Percentiles rank a stretch among this genome's conserved stretches.
These are phyloP conservation scores for Automeris io DNA, from an alignment of 2,888 invertebrate species.

Conservation along the genomic window DNA sequence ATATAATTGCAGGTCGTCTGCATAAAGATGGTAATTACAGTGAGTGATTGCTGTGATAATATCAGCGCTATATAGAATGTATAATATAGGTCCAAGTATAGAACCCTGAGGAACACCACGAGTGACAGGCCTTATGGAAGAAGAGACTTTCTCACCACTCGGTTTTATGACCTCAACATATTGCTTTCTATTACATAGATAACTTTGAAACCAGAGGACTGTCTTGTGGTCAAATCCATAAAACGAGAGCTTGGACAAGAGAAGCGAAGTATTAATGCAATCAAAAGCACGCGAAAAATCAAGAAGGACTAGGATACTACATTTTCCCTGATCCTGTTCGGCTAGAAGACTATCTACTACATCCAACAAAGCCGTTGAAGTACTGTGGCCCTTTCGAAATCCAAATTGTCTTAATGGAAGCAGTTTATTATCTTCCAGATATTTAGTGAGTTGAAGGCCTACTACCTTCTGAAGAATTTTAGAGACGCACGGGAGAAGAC, in stretches of 20 bases:
- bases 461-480: slow-evolving; percentile 11
- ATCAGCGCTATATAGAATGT: no score
- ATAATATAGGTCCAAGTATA: slow-evolving; percentile 9
- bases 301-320: slow-evolving; percentile 11
- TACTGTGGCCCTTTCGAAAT: no score
- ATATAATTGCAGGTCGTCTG: no score
- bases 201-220: slow-evolving; percentile 15
- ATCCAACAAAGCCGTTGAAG: slow-evolving; percentile 12
- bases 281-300: slow-evolving; percentile 20
- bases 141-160: no score
- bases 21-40: no score
- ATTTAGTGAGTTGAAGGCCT: no score
- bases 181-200: slow-evolving; percentile 10
- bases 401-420: slow-evolving; percentile 15
- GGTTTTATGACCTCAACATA: no score
- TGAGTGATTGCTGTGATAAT: no score
- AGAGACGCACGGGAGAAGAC: slow-evolving; percentile 12
- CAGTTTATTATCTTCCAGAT: slow-evolving; percentile 9
- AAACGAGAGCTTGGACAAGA: slow-evolving; percentile 12
- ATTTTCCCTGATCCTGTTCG: slow-evolving; percentile 13
- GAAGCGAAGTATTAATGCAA: slow-evolving; percentile 8
- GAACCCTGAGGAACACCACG: slow-evolving; percentile 14
- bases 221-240: slow-evolving; percentile 12
- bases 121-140: neutral
- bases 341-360: slow-evolving; percentile 13